These are phyloP conservation scores for Austrolebias charrua DNA, from an alignment of 2,797 vertebrate species.

Conservation along the genomic window DNA sequence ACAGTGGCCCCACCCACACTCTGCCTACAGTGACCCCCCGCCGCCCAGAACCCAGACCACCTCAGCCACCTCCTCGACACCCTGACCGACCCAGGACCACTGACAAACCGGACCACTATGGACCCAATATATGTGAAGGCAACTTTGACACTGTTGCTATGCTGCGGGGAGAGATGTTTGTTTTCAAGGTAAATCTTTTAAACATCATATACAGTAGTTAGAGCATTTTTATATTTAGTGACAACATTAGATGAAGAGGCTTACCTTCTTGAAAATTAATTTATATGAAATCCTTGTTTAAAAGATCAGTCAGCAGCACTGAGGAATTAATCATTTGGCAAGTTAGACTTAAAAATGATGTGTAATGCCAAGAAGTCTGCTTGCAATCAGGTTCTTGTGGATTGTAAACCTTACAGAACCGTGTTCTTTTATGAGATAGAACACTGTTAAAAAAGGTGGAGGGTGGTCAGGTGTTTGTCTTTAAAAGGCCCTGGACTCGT, in stretches of 20 bases:
- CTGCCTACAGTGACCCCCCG: constrained; percentile 88
- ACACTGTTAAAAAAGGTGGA: constrained; percentile 49
- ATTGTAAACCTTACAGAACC: constrained; percentile 60
- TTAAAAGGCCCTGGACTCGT: constrained; percentile 59
- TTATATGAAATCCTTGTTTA: constrained; percentile 19
- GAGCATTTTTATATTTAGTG: neutral
- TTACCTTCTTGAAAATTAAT: constrained; percentile 10
- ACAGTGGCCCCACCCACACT: constrained; percentile 84
- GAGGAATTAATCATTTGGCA: constrained; percentile 40
- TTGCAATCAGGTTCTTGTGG: constrained; percentile 62
- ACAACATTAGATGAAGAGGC: neutral
- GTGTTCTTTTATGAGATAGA: constrained; percentile 56
- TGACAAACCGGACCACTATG: constrained; percentile 87
- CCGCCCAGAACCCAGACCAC: constrained; percentile 82
- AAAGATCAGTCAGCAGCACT: constrained; percentile 37
- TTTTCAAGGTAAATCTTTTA: constrained; percentile 88
- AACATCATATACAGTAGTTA: neutral
- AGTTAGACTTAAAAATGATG: constrained; percentile 35
- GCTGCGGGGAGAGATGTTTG: constrained; percentile 97
- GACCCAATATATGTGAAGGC: constrained; percentile 94
- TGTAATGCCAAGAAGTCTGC: constrained; percentile 53
- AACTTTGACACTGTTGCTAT: constrained; percentile 93
- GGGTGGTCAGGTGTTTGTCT: constrained; percentile 66
- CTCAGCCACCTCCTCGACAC: constrained; percentile 80
- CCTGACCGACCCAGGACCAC: constrained; percentile 84